These are phyloP conservation scores for Stegophylla sp. DNA, from an alignment of 2,888 invertebrate genomes.

Conservation along the genomic window DNA sequence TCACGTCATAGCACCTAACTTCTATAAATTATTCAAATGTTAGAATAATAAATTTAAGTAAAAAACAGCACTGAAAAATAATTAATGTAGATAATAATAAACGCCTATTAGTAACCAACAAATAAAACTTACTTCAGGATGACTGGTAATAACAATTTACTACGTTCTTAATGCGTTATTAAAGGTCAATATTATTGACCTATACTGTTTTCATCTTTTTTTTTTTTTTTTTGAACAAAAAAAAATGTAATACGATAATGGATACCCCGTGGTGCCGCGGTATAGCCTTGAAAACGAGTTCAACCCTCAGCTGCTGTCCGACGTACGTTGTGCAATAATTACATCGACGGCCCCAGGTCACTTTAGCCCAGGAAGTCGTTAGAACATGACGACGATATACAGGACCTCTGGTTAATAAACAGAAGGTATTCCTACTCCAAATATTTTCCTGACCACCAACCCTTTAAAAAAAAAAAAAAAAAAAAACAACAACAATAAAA, in stretches of 20 bases:
- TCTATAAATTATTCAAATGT: too few species aligned
- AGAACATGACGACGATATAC: constrained; percentile 23
- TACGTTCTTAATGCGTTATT: background rate
- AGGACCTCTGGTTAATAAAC: constrained; percentile 33
- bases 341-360: constrained; percentile 53
- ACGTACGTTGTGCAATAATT: constrained; percentile 50
- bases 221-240: background rate
- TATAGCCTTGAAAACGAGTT: constrained; percentile 56
- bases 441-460: constrained; percentile 42
- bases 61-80: background rate
- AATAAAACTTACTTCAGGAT: constrained; percentile 2
- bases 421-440: constrained; percentile 27
- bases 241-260: constrained; percentile 22
- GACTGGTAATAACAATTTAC: background rate
- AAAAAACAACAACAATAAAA: background rate
- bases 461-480: constrained; percentile 37
- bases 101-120: background rate
- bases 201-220: constrained; percentile 16
- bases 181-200: constrained; percentile 43
- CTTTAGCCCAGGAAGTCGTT: constrained; percentile 58
- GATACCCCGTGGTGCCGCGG: constrained; percentile 20
- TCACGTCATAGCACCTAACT: too few species aligned
- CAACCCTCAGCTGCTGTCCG: constrained; percentile 58
- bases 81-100: background rate
- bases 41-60: too few species aligned